These are phyloP conservation scores for Abramis brama DNA, from an alignment of 2,113 vertebrate genomes.

Conservation along the genomic window DNA sequence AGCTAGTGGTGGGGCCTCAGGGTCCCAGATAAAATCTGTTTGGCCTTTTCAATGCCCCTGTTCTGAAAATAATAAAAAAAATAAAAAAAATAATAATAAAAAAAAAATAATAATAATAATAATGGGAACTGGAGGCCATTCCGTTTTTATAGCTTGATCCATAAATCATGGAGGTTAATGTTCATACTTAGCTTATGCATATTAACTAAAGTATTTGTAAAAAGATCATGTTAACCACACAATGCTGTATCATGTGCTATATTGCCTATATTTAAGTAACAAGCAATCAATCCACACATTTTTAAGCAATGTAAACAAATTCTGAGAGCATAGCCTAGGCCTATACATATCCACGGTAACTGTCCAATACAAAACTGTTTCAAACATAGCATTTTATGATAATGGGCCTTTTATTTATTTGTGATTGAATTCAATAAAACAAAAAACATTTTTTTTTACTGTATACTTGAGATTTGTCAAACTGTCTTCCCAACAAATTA, in stretches of 20 bases:
- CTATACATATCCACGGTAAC: not conserved
- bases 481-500: not conserved
- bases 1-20: not conserved
- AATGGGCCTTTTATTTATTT: no score
- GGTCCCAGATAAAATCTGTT: not conserved
- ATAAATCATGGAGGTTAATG: not conserved
- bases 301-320: not conserved
- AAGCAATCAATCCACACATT: not conserved
- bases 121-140: not conserved
- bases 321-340: not conserved
- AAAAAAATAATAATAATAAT: not conserved
- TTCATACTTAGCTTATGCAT: no score
- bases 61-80: not conserved
- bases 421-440: no score
- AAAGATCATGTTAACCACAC: no score
- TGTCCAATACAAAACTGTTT: not conserved
- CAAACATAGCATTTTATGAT: no score
- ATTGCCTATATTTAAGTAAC: not conserved
- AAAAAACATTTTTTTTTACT: not conserved
- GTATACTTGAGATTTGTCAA: not conserved
- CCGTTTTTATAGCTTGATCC: not conserved
- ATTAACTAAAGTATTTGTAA: no score
- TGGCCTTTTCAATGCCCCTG: not conserved
- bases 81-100: no score
- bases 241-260: no score